Evolutionary conservation across 2,797 vertebrate genomes (phyloP), one percentile per base, ranked within the genome.

Genomic region (Peromyscus nudipes): DNA sequence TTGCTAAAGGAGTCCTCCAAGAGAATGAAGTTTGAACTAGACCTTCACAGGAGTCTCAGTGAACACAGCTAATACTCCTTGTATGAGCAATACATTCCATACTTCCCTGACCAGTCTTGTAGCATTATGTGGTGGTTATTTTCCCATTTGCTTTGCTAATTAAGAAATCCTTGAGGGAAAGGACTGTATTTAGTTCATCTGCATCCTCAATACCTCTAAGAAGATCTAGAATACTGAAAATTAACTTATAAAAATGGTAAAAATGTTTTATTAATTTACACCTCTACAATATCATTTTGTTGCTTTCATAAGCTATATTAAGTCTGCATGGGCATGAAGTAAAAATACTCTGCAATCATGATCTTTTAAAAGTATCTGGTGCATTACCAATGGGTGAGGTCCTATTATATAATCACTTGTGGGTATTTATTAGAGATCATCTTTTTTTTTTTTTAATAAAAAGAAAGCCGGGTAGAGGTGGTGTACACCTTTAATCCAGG

Each of bases 11-110:
- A 77, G 81, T 62, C 11, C 4, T 91, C 40, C 31, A 79, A 52
- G 67, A 95, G 52, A 89, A 82, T 79, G 40, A 83, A 43, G 82
- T 75, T 69, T 80, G 67, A 86, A 89, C 75, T 86, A 80, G 40
- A 40, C 9, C 29, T 69, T 90, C 40, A 65, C 3, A n/a, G 34
- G 19, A 52, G 8, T 43, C 71, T 60, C 40, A 67, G 75, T 57
- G 52, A 96, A 43, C 52, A 84, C 4, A 93, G 52, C 55, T 10
- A 67, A 6, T 97, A 49, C 2, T 81, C 55, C 49, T 80, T 94
- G 37, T 43, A 23, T 88, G 55, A 25, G 11, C 86, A 75, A 23
- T 89, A 90, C 12, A 76, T 57, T 64, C 79, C 31, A 76, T 31
- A 60, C 1, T 73, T 65, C 14, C 37, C 23, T 34, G 25, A 87